Evolutionary conservation across 2,113 vertebrate species (phyloP), one percentile per base, ranked within the genome.

Genomic region (Dromiciops gliroides): DNA sequence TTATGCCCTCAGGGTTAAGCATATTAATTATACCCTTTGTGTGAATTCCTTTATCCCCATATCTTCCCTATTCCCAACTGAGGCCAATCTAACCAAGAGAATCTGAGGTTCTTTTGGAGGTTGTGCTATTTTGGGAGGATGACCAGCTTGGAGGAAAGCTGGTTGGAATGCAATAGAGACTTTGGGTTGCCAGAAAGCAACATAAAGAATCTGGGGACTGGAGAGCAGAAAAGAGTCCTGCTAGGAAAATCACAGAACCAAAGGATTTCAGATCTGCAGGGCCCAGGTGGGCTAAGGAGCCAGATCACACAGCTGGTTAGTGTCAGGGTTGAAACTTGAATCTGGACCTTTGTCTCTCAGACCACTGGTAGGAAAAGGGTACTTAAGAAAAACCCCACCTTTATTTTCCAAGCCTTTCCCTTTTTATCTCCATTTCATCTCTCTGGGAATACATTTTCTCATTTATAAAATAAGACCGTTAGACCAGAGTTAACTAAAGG

Each of bases 1-100:
- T 83, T 44, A 83, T 83, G n/a, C n/a, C n/a, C 7, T 44, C 19
- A 23, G 24, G 31, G 47, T 94, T 96, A 60, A 94, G 1, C 48
- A 92, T 96, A 93, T 92, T 94, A 94, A 83, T 94, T 50, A 51
- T 90, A 91, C 37, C 44, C 24, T 88, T 92, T 92, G 37, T 50
- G 2, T 94, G 37, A 88, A 83, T 95, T 95, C 95, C 11, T 92
- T 95, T 96, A 94, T 92, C 50, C 56, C 94, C 19, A 93, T 53
- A 49, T 89, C 47, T 95, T 94, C 44, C 49, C 89, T 83, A 92
- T 92, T 93, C 47, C n/a, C 19, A 44, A 50, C 48, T 96, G 90
- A 95, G 52, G 37, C 89, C 93, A 31, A 3, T 24, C 48, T 96
- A 91, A 95, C 12, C 75, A 83, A 90, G 90, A 12, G 93, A 94